phyloP scores from a whole-genome alignment of 2,888 invertebrate genomes.

The Mystacides longicornis region DNA sequence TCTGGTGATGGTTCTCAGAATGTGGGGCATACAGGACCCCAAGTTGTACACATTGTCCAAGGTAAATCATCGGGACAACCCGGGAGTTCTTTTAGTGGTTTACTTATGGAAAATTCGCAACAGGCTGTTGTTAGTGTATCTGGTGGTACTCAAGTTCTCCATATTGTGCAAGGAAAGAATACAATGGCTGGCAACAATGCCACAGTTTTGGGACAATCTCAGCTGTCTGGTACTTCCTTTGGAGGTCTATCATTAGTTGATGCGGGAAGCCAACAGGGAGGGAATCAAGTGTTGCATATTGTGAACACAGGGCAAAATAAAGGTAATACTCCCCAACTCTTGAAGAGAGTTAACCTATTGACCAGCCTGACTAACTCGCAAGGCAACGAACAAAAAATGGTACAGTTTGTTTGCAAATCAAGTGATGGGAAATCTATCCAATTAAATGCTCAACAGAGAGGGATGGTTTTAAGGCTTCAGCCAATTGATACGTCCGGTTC shows the following conservation, averaged over 20 bases:
- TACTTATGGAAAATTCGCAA: conserved; percentile 39
- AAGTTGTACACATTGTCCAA: conserved; percentile 46
- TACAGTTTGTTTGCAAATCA: conserved; percentile 59
- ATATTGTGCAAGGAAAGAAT: conserved; percentile 44
- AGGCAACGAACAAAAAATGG: conserved; percentile 49
- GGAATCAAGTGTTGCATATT: conserved; percentile 45
- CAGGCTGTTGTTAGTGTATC: conserved; percentile 40
- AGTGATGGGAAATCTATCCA: conserved; percentile 52
- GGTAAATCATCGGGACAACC: conserved; percentile 34
- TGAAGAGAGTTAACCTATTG: conserved; percentile 46
- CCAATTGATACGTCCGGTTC: conserved; percentile 36
- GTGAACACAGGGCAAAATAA: conserved; percentile 41
- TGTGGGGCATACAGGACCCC: conserved; percentile 34
- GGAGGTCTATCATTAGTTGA: conserved; percentile 43
- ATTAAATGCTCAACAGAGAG: conserved; percentile 46
- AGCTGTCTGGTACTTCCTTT: conserved; percentile 34
- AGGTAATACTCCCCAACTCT: conserved; percentile 34
- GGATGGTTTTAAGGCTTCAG: conserved; percentile 46
- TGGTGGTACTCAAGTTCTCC: conserved; percentile 40
- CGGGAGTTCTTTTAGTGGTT: conserved; percentile 38
- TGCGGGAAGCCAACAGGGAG: conserved; percentile 40
- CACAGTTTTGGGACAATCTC: conserved; percentile 30
- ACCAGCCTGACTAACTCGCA: conserved; percentile 45
- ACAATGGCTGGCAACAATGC: conserved; percentile 29
- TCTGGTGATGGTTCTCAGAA: conserved; percentile 30